Percentiles rank a stretch among this genome's conserved stretches.
These are phyloP conservation scores for Pinctada fucata DNA, from an alignment of 2,888 invertebrate species.

Conservation along the genomic window DNA sequence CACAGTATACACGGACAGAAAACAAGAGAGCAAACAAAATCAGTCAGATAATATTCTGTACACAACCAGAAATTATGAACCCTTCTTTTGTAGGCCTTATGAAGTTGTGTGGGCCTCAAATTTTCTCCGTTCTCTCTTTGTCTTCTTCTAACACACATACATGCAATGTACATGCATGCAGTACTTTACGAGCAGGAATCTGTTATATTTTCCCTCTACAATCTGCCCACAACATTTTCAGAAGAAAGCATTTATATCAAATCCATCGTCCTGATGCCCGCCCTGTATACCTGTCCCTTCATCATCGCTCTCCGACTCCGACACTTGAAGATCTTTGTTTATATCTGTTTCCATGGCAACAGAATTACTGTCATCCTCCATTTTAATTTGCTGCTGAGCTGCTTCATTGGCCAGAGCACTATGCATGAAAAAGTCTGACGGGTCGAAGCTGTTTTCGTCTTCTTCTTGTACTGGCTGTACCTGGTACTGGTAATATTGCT, in stretches of 20 bases:
- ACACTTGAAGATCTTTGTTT: slow-evolving; percentile 86
- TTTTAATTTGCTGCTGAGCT: slow-evolving; percentile 49
- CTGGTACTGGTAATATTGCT: slow-evolving; percentile 37
- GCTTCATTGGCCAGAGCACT: slow-evolving; percentile 64
- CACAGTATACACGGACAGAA: too few relatives aligned
- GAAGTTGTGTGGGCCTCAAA: too few relatives aligned
- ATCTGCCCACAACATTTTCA: not conserved
- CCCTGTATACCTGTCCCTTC: slow-evolving; percentile 44
- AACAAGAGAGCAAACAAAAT: too few relatives aligned
- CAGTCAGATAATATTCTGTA: too few relatives aligned
- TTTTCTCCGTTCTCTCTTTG: too few relatives aligned
- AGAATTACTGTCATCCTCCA: slow-evolving; percentile 36
- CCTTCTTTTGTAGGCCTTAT: too few relatives aligned
- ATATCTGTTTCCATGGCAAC: slow-evolving; percentile 79
- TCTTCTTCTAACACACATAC: too few relatives aligned
- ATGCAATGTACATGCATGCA: too few relatives aligned
- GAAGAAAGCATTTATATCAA: slow-evolving; percentile 70
- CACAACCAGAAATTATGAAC: too few relatives aligned
- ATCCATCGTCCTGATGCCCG: slow-evolving; percentile 62
- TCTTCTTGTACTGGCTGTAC: slow-evolving; percentile 52
- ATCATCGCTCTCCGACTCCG: slow-evolving; percentile 84
- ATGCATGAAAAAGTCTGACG: slow-evolving; percentile 70
- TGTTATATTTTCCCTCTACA: too few relatives aligned
- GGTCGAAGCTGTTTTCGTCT: slow-evolving; percentile 71
- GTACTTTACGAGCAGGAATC: too few relatives aligned